Base-by-base conservation (phyloP, 2,888 invertebrate genomes). In the Lasioglossum calceatum region DNA sequence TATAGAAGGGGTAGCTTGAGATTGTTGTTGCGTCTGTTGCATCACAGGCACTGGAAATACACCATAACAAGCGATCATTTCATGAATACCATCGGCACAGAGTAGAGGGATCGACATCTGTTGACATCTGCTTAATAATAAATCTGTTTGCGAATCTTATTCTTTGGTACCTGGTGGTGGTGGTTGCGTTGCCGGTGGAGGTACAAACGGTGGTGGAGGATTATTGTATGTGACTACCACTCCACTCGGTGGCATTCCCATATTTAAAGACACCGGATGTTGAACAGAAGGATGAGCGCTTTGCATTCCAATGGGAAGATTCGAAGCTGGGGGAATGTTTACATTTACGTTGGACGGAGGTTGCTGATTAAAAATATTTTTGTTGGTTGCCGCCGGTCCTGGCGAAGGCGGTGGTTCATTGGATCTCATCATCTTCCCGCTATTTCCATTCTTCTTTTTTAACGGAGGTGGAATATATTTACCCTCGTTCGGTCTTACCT, bases 381-480 rank as follows among this genome's bases (percentile, higher is more conserved):
- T 95, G 88, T 88, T 92, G 71, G 91, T 88, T n/a, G 92, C 89
- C 16, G 73, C 42, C 19, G 93, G 95, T 92, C 94, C 95, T 90
- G 93, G 95, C 80, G 94, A 95, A 87, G 95, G 94, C 39, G 96
- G 96, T 14, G 96, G 96, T 67, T 96, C 96, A 2, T 96, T 96
- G 84, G 96, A 96, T 64, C 97, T 97, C 91, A 97, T 96, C 82
- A 97, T 93, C 94, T 97, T 97, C 74, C 97, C 97, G 67, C 96
- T 91, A 78, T 91, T 96, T 94, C 96, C 96, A 89, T 96, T 96
- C 96, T 98, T 98, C 94, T 98, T 96, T 95, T 98, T 98, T 86
- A 97, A 97, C 36, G 98, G 98, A 12, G 98, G 98, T 86, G 98
- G 97, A 87, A 98, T 97, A 95, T 98, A 98, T 95, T 97, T 97